Conservation (phyloP, 2,888 invertebrate species). For the Nudaria mundana region DNA sequence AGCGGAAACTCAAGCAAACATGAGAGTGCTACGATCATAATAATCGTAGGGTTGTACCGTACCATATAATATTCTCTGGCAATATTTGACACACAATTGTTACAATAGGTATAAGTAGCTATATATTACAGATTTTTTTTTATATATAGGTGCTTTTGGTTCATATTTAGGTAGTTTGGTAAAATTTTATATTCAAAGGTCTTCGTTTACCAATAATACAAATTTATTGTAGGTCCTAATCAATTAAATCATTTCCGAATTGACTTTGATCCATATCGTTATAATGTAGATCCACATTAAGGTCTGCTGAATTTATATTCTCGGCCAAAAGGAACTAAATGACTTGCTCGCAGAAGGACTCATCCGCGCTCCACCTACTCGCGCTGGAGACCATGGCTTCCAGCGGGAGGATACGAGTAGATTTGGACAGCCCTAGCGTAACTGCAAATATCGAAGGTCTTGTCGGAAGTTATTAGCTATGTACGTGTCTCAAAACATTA, state of each 20-base stretch:
- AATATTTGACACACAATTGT: background rate
- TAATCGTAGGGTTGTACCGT: constrained; percentile 29
- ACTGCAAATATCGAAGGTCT: constrained; percentile 53
- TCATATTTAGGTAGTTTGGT: too few species aligned
- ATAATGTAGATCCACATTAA: background rate
- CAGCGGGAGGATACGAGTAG: too few species aligned
- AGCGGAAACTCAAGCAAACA: constrained; percentile 39
- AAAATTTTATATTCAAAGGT: too few species aligned
- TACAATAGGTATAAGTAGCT: too few species aligned
- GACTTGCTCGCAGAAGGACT: too few species aligned
- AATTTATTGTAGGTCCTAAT: background rate
- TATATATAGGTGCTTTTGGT: too few species aligned
- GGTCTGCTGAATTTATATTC: too few species aligned
- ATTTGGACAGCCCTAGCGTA: constrained; percentile 37
- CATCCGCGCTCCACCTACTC: too few species aligned
- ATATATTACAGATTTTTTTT: too few species aligned
- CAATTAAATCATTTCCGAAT: background rate
- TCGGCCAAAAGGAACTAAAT: too few species aligned
- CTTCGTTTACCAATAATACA: too few species aligned
- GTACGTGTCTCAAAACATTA: constrained; percentile 50
- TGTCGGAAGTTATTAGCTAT: constrained; percentile 52
- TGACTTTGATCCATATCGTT: background rate
- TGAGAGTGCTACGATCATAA: constrained; percentile 24
- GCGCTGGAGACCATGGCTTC: too few species aligned
- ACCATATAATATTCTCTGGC: background rate